Base-by-base conservation (phyloP, 2,888 invertebrate species). In the Agriopis marginaria region DNA sequence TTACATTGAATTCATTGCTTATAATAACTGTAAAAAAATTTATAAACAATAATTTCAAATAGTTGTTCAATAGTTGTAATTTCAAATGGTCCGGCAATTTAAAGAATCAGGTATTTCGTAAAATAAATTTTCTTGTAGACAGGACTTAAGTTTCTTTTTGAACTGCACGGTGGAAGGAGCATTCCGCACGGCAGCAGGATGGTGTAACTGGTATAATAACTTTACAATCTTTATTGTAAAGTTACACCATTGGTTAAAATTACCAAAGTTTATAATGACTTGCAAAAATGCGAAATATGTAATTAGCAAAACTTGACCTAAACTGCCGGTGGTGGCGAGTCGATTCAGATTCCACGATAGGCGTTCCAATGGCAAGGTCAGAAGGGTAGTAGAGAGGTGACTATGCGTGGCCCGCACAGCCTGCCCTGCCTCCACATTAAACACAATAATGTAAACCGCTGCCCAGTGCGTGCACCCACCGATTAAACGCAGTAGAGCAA, bases 381-480 rank as follows among this genome's bases (percentile, higher is more conserved):
- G 10, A 17, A 32, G 58, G 45, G 58, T 12, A 50, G 45, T 63
- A 62, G 68, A 50, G 32, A 50, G 61, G 61, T 42, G 53, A 59
- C 32, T 45, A 7, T 14, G 39, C 32, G 32, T 39, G 39, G 54
- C 6, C 39, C 5, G 40, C 44, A 49, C 42, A 5, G 17, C 11
- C 42, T 39, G 45, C 45, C 17, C 50, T 53, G 23, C 60, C 51
- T 44, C 39, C 50, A 17, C 17, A 42, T 47, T 44, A 59, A 69
- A 62, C 70, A 70, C 42, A 70, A 66, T 59, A 63, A 70, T 70
- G 62, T 44, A 58, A 17, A 32, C 62, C 59, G 58, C 62, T 17
- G 63, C 10, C 47, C 62, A 39, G 58, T 63, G 66, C 70, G 66
- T 69, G 68, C 68, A 69, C 45, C 68, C 39, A 68, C 23, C 68